A percentile compares a stretch with the other conserved stretches of the same genome.
Conservation (phyloP, 2,113 vertebrate genomes). For the Haemorhous mexicanus region DNA sequence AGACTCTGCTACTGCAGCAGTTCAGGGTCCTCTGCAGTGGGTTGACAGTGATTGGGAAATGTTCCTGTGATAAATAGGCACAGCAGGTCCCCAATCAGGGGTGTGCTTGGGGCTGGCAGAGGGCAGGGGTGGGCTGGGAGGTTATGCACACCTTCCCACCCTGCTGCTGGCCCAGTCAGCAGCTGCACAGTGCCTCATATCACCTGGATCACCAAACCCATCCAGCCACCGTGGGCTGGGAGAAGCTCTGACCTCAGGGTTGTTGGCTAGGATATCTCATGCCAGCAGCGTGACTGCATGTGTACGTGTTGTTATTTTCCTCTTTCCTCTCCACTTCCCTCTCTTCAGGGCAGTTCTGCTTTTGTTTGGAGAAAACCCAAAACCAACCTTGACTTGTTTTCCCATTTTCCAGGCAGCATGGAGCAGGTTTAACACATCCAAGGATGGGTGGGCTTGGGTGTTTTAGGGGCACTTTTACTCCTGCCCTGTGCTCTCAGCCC, state of each 20-base stretch:
- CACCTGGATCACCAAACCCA: rapidly evolving
- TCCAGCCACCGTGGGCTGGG: rapidly evolving
- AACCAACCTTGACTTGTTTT: neutral
- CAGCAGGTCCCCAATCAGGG: neutral
- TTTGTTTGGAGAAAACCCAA: neutral
- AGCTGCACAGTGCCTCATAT: rapidly evolving
- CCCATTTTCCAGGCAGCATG: neutral
- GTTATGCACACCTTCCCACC: neutral
- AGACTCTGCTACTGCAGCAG: neutral
- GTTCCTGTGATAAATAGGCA: neutral
- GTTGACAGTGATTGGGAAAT: neutral
- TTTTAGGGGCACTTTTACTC: neutral
- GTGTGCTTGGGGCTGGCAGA: neutral
- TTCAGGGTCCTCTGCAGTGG: neutral
- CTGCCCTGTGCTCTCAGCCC: neutral
- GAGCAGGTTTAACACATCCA: neutral
- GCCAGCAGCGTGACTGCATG: neutral
- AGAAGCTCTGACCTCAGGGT: neutral
- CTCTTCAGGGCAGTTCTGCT: neutral
- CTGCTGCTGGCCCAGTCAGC: neutral
- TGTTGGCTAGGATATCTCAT: neutral
- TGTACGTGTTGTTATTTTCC: neutral
- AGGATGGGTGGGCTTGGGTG: neutral
- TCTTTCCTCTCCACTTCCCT: neutral
- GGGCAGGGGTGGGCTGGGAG: neutral